Conservation (phyloP, 2,797 vertebrate species). For the Atherinosoma microstoma region DNA sequence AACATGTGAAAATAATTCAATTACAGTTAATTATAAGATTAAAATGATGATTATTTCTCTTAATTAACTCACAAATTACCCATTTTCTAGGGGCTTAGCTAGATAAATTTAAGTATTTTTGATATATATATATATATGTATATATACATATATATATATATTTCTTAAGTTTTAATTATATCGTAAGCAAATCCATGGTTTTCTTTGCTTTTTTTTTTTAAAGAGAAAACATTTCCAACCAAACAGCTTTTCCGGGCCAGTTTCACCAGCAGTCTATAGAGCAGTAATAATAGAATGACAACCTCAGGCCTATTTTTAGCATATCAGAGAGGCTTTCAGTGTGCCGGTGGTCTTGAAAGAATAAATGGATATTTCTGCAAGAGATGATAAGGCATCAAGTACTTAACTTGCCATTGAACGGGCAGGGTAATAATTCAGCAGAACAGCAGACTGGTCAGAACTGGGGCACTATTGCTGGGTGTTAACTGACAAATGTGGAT, state of each 20-base stretch:
- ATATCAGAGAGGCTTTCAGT: constrained; percentile 67
- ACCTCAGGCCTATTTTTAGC: constrained; percentile 70
- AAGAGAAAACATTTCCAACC: constrained; percentile 41
- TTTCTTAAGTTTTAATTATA: constrained; percentile 6
- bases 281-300: constrained; percentile 65
- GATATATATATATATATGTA: too few relatives aligned
- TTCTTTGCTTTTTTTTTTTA: constrained; percentile 16
- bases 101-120: too few relatives aligned
- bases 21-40: neutral
- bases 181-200: constrained; percentile 26
- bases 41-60: neutral
- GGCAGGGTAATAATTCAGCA: neutral
- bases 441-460: constrained; percentile 7
- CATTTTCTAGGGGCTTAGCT: neutral
- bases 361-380: constrained; percentile 57
- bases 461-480: constrained; percentile 21
- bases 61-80: neutral
- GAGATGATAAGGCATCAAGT: constrained; percentile 45
- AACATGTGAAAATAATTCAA: neutral
- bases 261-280: constrained; percentile 46
- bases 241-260: constrained; percentile 64
- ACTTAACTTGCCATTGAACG: constrained; percentile 12
- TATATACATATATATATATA: too few relatives aligned
- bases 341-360: constrained; percentile 49
- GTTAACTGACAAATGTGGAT: constrained; percentile 21